These are phyloP conservation scores for Zelleria hepariella DNA, from an alignment of 2,888 invertebrate species.

Conservation along the genomic window DNA sequence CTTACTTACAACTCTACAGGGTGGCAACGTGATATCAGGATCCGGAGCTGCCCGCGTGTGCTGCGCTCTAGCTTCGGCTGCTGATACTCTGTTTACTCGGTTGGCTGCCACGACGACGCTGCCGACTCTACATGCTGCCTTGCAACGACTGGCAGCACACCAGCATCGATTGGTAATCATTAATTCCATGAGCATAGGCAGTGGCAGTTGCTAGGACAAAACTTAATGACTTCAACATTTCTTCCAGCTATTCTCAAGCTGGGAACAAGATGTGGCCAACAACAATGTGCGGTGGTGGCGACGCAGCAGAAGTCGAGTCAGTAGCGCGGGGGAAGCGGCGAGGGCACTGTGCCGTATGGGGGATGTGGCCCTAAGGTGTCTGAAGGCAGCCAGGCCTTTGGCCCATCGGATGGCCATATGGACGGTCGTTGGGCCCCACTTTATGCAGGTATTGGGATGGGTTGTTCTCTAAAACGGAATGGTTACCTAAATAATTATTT, in stretches of 20 bases:
- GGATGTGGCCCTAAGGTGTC: constrained; percentile 89
- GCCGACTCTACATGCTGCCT: constrained; percentile 85
- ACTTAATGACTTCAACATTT: too few species aligned
- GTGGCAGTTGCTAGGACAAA: too few species aligned
- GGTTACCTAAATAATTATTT: too few species aligned
- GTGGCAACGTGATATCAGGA: constrained; percentile 76
- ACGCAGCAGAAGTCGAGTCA: too few species aligned
- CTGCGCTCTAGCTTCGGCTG: constrained; percentile 90
- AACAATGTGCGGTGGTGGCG: constrained; percentile 32
- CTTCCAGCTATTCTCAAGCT: constrained; percentile 54
- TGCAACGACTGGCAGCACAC: constrained; percentile 84
- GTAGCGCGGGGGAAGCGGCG: constrained; percentile 36
- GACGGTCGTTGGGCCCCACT: constrained; percentile 93
- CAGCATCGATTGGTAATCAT: constrained; percentile 87
- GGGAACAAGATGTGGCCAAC: constrained; percentile 34
- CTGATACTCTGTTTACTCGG: constrained; percentile 91
- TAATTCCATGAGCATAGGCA: too few species aligned
- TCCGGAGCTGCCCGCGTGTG: constrained; percentile 90
- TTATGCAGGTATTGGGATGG: constrained; percentile 84
- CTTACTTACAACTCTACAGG: too few species aligned
- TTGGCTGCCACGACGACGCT: constrained; percentile 90
- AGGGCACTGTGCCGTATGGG: constrained; percentile 85
- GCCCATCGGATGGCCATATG: constrained; percentile 94
- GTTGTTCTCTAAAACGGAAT: too few species aligned
- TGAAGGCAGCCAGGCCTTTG: constrained; percentile 87